A percentile compares a stretch with the other conserved stretches of the same genome.
Evolutionary conservation across 1,140 invertebrate genomes (phyloP).

Genomic region (Drosophila pseudoobscura): DNA sequence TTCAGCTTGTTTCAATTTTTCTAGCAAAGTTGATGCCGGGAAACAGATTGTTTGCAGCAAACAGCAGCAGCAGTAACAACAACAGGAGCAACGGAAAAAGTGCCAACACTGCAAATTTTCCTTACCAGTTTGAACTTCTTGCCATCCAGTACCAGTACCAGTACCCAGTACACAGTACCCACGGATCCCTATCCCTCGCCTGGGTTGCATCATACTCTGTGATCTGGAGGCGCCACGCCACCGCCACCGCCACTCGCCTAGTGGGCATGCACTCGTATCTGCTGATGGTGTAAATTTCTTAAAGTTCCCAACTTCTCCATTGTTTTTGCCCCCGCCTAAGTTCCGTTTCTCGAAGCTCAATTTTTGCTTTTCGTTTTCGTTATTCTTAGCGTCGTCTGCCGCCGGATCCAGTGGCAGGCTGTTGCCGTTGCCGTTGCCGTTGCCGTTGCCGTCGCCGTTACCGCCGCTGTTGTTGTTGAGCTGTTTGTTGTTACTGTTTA

Average conservation of each 20-base stretch:
- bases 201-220: conserved; percentile 19
- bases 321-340: conserved; percentile 40
- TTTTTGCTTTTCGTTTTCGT: conserved; percentile 30
- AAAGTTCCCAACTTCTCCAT: conserved; percentile 69
- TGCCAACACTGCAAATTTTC: conserved; percentile 71
- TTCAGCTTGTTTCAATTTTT: conserved; percentile 74
- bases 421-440: conserved; percentile 19
- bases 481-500: conserved; percentile 30
- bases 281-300: conserved; percentile 82
- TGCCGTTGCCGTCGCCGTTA: not conserved
- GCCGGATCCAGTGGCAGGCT: conserved; percentile 5
- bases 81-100: conserved; percentile 43
- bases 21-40: conserved; percentile 60
- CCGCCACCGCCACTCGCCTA: conserved; percentile 6
- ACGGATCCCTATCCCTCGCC: conserved; percentile 2
- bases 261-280: conserved; percentile 67
- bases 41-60: conserved; percentile 77
- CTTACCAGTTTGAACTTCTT: conserved; percentile 71
- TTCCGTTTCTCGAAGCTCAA: conserved; percentile 40
- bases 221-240: conserved; percentile 43
- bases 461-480: conserved; percentile 10
- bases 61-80: conserved; percentile 9
- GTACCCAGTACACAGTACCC: not conserved
- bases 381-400: conserved; percentile 8
- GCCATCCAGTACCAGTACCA: conserved; percentile 1